Percentiles rank a stretch among this genome's conserved stretches.
These are phyloP conservation scores for Carduelis carduelis DNA, from an alignment of 2,797 vertebrate genomes.

Conservation along the genomic window DNA sequence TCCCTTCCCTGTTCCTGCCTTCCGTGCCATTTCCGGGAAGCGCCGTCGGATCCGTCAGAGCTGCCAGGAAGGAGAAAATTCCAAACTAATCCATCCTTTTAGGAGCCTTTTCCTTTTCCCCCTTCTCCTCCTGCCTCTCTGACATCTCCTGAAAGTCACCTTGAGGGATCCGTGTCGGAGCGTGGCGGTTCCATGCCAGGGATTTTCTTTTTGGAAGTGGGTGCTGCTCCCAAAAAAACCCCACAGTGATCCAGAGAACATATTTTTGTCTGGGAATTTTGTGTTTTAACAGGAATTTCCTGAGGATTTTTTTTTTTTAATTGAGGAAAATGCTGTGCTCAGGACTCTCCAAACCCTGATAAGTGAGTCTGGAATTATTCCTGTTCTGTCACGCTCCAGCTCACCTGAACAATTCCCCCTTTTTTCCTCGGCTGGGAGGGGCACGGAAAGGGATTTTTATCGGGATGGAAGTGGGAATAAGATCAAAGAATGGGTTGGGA, in stretches of 20 bases:
- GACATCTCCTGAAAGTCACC: neutral
- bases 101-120: neutral
- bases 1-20: neutral
- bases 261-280: neutral
- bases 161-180: neutral
- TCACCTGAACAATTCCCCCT: neutral
- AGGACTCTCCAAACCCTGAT: neutral
- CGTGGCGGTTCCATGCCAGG: accelerated
- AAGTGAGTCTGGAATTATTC: neutral
- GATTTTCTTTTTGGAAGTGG: neutral
- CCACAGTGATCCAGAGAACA: neutral
- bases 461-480: neutral
- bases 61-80: neutral
- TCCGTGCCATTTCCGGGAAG: accelerated
- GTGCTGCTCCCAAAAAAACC: neutral
- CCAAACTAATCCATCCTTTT: neutral
- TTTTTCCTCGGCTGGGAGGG: neutral
- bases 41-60: neutral
- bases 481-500: neutral
- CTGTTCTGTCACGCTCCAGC: neutral
- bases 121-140: neutral
- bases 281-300: neutral
- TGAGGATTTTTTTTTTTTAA: neutral
- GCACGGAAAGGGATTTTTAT: neutral
- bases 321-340: neutral